phyloP scores from a whole-genome alignment of 2,113 vertebrate species.

The Vombatus ursinus region DNA sequence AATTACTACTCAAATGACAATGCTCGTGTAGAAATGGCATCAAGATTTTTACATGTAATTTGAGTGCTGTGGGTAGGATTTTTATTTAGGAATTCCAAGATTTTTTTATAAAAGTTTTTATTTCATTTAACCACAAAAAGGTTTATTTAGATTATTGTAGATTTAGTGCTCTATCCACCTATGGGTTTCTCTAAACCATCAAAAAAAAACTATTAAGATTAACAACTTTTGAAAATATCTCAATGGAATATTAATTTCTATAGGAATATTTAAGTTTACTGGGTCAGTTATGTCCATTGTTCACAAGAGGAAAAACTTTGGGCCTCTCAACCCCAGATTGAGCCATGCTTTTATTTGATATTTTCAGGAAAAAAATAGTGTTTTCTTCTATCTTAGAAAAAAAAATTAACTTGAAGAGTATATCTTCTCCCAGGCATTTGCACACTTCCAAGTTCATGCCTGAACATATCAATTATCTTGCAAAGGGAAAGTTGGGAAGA shows the following conservation, averaged over 20 bases:
- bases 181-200: constrained; percentile 52
- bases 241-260: constrained; percentile 62
- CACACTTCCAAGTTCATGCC: constrained; percentile 26
- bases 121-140: constrained; percentile 34
- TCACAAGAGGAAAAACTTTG: not conserved
- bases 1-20: constrained; percentile 56
- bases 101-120: not conserved
- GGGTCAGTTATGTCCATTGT: constrained; percentile 17
- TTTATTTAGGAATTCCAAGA: constrained; percentile 50
- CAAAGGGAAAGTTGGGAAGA: constrained; percentile 56
- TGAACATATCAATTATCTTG: constrained; percentile 67
- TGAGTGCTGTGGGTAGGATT: constrained; percentile 36
- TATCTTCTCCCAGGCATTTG: constrained; percentile 50
- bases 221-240: constrained; percentile 54
- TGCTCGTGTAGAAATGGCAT: constrained; percentile 23
- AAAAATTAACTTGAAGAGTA: constrained; percentile 64
- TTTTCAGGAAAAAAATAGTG: constrained; percentile 58
- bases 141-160: constrained; percentile 23
- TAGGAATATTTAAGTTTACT: constrained; percentile 50
- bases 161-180: constrained; percentile 38
- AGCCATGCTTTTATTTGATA: constrained; percentile 51
- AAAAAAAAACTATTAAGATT: constrained; percentile 65
- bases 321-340: not conserved
- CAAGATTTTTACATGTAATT: constrained; percentile 47
- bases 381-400: constrained; percentile 63